These are phyloP conservation scores for Corythaeola cristata DNA, from an alignment of 2,113 vertebrate genomes.

Conservation along the genomic window DNA sequence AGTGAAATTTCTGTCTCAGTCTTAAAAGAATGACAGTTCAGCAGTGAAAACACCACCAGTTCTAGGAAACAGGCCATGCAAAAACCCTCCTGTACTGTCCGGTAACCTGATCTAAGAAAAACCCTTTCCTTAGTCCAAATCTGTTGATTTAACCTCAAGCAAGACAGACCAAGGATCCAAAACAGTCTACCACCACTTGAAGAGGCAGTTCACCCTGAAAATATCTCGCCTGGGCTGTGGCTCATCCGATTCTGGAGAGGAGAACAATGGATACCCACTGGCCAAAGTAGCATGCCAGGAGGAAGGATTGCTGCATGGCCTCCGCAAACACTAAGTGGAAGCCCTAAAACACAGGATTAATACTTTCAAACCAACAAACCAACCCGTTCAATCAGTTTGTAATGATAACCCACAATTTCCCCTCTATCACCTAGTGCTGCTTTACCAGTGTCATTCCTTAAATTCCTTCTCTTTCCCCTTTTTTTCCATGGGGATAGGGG, in stretches of 20 bases:
- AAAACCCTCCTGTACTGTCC: background rate
- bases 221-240: background rate
- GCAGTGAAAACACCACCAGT: background rate
- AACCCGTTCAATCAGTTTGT: background rate
- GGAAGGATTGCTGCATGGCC: background rate
- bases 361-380: background rate
- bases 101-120: background rate
- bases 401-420: rapidly evolving
- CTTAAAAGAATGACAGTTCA: background rate
- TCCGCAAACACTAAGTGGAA: background rate
- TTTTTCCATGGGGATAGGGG: background rate
- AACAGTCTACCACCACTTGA: background rate
- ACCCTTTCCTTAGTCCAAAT: background rate
- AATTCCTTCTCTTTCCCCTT: background rate
- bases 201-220: background rate
- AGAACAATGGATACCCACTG: background rate
- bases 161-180: background rate
- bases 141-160: background rate
- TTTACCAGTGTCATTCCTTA: background rate
- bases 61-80: background rate
- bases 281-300: background rate
- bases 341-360: background rate
- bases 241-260: background rate
- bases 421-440: background rate
- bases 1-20: background rate